These are phyloP conservation scores for Drosophila bipectinata DNA, from an alignment of 1,140 invertebrate genomes.

Conservation along the genomic window DNA sequence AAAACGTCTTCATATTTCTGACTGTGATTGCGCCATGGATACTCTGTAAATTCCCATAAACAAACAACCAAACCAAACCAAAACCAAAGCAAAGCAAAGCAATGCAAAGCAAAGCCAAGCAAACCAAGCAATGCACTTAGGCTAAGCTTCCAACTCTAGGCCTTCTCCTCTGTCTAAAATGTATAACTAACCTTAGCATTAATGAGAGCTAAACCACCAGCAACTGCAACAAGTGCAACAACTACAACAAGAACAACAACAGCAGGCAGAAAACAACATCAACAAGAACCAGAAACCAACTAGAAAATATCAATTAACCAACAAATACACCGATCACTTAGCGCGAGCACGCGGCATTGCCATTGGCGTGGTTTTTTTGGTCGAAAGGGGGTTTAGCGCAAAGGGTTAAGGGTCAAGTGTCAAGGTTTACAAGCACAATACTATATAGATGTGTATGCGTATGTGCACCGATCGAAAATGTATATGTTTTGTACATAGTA, in stretches of 20 bases:
- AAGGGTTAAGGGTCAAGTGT: slow-evolving; percentile 32
- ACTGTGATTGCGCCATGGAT: slow-evolving; percentile 83
- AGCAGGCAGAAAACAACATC: slow-evolving; percentile 33
- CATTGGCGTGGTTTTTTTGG: slow-evolving; percentile 41
- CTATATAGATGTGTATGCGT: slow-evolving; percentile 3
- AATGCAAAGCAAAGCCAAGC: slow-evolving; percentile 24
- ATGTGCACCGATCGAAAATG: slow-evolving; percentile 31
- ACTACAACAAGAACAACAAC: slow-evolving; percentile 23
- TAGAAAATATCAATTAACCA: slow-evolving; percentile 30
- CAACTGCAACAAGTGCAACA: slow-evolving; percentile 33
- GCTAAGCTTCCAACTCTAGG: slow-evolving; percentile 65
- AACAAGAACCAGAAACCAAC: slow-evolving; percentile 43
- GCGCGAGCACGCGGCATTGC: slow-evolving; percentile 28
- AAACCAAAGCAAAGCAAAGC: slow-evolving; percentile 40
- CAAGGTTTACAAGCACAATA: slow-evolving; percentile 4
- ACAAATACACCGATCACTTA: slow-evolving; percentile 60
- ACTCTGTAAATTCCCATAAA: slow-evolving; percentile 78
- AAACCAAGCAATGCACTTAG: slow-evolving; percentile 66
- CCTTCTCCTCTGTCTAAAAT: slow-evolving; percentile 44
- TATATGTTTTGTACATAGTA: slow-evolving; percentile 57
- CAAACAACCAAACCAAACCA: slow-evolving; percentile 30
- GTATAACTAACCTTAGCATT: slow-evolving; percentile 50
- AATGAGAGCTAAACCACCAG: slow-evolving; percentile 66
- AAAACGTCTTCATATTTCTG: slow-evolving; percentile 83
- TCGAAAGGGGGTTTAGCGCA: slow-evolving; percentile 28